Evolutionary conservation across 2,888 invertebrate genomes (phyloP).

Genomic region (Rhyacophila evoluta): DNA sequence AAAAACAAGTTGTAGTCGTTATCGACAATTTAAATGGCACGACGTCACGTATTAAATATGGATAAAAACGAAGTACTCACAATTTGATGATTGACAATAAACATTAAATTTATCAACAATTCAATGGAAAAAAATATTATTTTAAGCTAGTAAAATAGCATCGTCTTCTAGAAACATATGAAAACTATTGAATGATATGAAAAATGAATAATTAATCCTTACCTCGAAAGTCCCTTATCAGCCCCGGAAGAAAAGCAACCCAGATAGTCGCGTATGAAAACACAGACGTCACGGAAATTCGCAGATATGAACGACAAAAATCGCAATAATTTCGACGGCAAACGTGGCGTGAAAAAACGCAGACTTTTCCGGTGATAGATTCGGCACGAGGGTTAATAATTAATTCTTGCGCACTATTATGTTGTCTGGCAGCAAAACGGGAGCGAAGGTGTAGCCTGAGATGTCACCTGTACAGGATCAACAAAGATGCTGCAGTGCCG

Average conservation of each 20-base stretch:
- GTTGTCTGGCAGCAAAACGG: conserved; percentile 1
- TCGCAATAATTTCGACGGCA: neutral
- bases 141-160: neutral
- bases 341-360: neutral
- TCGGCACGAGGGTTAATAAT: conserved; percentile 5
- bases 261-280: conserved; percentile 4
- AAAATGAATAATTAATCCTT: neutral
- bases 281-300: neutral
- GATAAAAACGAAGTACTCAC: neutral
- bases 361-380: neutral
- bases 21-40: neutral
- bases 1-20: neutral
- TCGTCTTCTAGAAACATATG: too few species aligned
- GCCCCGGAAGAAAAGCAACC: conserved; percentile 14
- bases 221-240: neutral
- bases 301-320: neutral
- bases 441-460: conserved; percentile 29
- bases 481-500: conserved; percentile 54
- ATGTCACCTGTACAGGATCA: conserved; percentile 49
- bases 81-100: neutral
- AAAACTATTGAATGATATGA: too few species aligned
- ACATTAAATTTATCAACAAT: neutral
- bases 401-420: conserved; percentile 22
- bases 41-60: neutral
- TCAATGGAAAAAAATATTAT: too few species aligned